These are phyloP conservation scores for Sinohyriopsis cumingii DNA, from an alignment of 2,888 invertebrate genomes.

Conservation along the genomic window DNA sequence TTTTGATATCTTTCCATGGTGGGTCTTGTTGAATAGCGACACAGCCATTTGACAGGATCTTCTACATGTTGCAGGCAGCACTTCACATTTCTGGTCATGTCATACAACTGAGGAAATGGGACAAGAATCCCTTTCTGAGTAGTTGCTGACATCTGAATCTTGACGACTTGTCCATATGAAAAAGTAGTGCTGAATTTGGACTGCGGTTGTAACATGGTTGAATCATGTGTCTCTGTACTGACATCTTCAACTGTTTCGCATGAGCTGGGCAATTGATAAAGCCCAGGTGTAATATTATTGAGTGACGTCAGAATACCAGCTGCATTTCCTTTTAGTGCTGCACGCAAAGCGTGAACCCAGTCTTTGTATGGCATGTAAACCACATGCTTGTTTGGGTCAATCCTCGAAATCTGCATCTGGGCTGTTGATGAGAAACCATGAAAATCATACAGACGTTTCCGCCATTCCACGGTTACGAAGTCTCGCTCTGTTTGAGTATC, in stretches of 20 bases:
- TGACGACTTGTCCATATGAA: constrained; percentile 22
- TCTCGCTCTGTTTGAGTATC: constrained; percentile 17
- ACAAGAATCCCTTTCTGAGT: constrained; percentile 25
- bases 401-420: neutral
- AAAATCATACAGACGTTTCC: constrained; percentile 31
- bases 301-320: no score
- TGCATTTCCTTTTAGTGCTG: no score
- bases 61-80: constrained; percentile 31
- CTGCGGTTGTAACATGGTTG: constrained; percentile 1
- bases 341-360: no score
- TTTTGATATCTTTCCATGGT: constrained; percentile 22
- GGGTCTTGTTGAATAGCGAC: constrained; percentile 29
- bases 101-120: constrained; percentile 23
- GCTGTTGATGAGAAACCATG: neutral
- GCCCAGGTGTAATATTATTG: no score
- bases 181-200: constrained; percentile 25
- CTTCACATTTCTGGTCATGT: constrained; percentile 27
- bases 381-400: neutral
- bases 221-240: constrained; percentile 10
- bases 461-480: constrained; percentile 32
- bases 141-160: constrained; percentile 31
- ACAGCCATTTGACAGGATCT: constrained; percentile 35
- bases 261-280: no score
- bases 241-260: constrained; percentile 8
- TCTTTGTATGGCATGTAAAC: no score